A percentile compares a stretch with the other conserved stretches of the same genome.
phyloP scores from a whole-genome alignment of 2,888 invertebrate species.

The Conistra vaccinii region DNA sequence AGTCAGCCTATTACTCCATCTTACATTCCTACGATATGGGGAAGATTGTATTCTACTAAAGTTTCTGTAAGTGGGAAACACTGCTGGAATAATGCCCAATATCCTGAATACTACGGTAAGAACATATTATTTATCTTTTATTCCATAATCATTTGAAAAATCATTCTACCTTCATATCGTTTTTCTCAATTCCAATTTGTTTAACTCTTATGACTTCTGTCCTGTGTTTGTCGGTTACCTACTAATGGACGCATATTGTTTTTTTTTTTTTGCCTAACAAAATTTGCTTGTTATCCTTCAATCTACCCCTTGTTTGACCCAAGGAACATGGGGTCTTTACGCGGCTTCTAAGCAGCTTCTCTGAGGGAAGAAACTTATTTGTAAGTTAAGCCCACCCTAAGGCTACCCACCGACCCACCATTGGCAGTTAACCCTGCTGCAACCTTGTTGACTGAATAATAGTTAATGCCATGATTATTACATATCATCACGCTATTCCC shows the following conservation, averaged over 20 bases:
- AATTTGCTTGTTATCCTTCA: background rate
- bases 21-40: conserved; percentile 88
- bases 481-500: background rate
- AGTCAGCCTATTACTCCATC: conserved; percentile 84
- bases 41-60: conserved; percentile 87
- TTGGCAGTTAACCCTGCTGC: background rate
- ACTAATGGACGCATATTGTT: background rate
- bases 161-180: conserved; percentile 20
- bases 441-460: background rate
- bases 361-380: background rate
- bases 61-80: conserved; percentile 75
- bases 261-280: background rate
- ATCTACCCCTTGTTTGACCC: background rate
- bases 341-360: background rate
- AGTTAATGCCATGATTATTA: background rate
- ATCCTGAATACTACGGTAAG: conserved; percentile 85
- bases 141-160: conserved; percentile 3
- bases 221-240: background rate
- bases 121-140: background rate
- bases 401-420: too few species aligned
- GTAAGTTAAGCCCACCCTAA: background rate
- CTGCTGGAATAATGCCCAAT: conserved; percentile 79
- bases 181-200: background rate
- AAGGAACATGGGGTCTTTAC: background rate
- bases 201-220: background rate